Percentiles rank a stretch among this genome's conserved stretches.
phyloP scores from a whole-genome alignment of 1,140 invertebrate genomes.

The Neuroterus valhalla region DNA sequence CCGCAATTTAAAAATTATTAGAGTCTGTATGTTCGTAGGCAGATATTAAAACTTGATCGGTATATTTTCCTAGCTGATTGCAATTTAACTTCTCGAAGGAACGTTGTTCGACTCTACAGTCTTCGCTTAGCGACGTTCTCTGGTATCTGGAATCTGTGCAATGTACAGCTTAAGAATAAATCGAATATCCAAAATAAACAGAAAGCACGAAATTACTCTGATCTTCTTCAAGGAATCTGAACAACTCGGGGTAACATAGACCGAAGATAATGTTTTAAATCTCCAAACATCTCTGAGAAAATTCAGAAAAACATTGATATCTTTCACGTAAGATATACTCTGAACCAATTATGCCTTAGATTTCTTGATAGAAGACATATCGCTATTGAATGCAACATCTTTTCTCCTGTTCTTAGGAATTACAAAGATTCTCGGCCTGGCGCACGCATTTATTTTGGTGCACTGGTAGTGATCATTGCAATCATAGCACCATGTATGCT shows the following conservation, averaged over 20 bases:
- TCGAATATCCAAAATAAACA: neutral
- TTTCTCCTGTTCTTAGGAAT: neutral
- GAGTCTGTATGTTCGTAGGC: constrained; percentile 26
- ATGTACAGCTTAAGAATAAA: constrained; percentile 21
- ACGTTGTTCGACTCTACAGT: constrained; percentile 15
- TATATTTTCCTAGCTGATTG: constrained; percentile 63
- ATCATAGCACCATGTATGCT: constrained; percentile 14
- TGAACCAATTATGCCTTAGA: constrained; percentile 15
- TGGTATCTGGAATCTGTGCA: constrained; percentile 12
- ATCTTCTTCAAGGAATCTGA: neutral
- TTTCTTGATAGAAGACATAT: neutral
- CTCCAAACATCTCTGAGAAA: neutral
- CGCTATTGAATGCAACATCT: neutral
- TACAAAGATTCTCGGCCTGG: neutral
- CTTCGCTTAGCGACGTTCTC: neutral
- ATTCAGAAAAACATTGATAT: neutral
- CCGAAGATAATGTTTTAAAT: neutral
- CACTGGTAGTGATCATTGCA: constrained; percentile 3
- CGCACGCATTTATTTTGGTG: constrained; percentile 1
- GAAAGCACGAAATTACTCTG: neutral
- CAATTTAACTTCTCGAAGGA: constrained; percentile 47
- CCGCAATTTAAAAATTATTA: neutral
- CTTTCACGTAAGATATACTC: no score
- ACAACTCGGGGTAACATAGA: constrained; percentile 26
- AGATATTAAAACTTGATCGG: constrained; percentile 44